Percentiles rank a stretch among this genome's conserved stretches.
phyloP scores from a whole-genome alignment of 2,113 vertebrate species.

The Sapayoa aenigma region DNA sequence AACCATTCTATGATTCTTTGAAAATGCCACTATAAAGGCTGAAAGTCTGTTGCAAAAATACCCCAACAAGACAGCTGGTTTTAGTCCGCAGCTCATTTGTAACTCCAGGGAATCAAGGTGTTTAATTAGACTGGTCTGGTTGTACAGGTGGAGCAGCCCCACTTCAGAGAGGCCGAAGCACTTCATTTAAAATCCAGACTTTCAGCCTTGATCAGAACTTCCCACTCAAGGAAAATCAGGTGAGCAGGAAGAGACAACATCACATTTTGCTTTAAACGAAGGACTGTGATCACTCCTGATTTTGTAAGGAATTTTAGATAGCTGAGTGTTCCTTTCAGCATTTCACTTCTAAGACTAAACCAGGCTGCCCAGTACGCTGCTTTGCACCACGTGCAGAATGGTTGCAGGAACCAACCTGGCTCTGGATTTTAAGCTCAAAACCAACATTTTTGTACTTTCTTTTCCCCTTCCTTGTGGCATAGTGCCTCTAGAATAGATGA shows the following conservation, averaged over 20 bases:
- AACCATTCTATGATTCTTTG: background rate
- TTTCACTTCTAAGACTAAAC: background rate
- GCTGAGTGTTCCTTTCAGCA: background rate
- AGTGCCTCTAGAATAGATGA: rapidly evolving
- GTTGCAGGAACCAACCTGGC: background rate
- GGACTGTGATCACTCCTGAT: rapidly evolving
- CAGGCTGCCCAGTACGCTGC: background rate
- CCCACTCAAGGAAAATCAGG: background rate
- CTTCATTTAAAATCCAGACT: background rate
- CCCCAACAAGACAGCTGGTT: background rate
- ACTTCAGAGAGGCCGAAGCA: background rate
- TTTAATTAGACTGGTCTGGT: background rate
- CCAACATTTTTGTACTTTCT: no score
- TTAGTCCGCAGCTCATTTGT: background rate
- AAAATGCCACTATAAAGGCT: background rate
- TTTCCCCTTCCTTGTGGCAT: rapidly evolving
- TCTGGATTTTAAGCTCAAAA: background rate
- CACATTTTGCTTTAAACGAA: background rate
- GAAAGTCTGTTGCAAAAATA: background rate
- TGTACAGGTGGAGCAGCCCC: background rate
- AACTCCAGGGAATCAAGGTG: background rate
- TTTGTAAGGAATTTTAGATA: background rate
- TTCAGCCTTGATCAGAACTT: background rate
- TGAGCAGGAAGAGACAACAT: no score
- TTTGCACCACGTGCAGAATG: background rate